Conservation (phyloP, 2,797 vertebrate species). For the Pogonophryne albipinna region DNA sequence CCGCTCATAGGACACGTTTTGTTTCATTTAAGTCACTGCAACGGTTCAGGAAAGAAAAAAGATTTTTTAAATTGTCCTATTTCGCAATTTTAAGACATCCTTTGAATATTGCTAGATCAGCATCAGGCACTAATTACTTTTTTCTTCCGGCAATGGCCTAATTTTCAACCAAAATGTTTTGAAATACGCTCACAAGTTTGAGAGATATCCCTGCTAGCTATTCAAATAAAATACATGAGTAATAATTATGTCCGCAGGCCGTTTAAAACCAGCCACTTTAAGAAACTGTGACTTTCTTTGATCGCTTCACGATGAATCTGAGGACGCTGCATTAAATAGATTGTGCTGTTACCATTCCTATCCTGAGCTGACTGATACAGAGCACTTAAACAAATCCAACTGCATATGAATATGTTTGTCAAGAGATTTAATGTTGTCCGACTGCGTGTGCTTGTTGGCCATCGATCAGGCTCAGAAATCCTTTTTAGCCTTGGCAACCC, state of each 20-base stretch:
- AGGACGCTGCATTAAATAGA: conserved; percentile 2
- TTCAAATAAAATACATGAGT: conserved; percentile 7
- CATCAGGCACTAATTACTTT: conserved; percentile 36
- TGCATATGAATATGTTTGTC: conserved; percentile 7
- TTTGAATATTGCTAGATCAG: conserved; percentile 48
- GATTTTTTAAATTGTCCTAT: background rate
- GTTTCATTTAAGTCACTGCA: background rate
- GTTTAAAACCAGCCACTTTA: conserved; percentile 11
- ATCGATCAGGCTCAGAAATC: conserved; percentile 37
- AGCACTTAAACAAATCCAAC: conserved; percentile 14
- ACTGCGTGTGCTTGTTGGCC: conserved; percentile 9
- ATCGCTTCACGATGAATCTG: background rate
- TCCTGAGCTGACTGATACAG: background rate
- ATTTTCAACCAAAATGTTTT: conserved; percentile 31
- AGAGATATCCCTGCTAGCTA: conserved; percentile 8
- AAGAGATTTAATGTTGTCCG: conserved; percentile 30
- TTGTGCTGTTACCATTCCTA: background rate
- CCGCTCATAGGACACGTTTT: background rate
- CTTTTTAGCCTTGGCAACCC: conserved; percentile 28
- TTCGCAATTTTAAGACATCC: conserved; percentile 30
- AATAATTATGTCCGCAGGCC: conserved; percentile 24
- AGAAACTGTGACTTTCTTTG: background rate
- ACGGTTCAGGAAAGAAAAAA: background rate
- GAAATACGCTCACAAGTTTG: conserved; percentile 19
- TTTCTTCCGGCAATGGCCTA: conserved; percentile 31